Base-by-base conservation (phyloP, 2,888 invertebrate species). In the Branchipolynoe longqiensis region DNA sequence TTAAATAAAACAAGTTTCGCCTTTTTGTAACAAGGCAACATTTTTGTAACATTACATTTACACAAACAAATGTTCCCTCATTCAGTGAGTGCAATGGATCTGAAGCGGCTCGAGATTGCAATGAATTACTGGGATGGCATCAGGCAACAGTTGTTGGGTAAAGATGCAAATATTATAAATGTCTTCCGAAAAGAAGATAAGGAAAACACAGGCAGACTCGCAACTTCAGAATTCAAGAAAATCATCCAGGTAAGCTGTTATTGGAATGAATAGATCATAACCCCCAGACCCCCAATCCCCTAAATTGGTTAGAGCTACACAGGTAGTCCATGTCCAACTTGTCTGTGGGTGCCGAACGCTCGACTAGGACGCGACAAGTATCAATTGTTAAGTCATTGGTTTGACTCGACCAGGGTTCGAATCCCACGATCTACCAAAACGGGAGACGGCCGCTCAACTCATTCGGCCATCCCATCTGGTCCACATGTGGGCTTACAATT, bases 211-310 rank as follows among this genome's bases (percentile, higher is more conserved):
- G 69, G 69, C 33, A 33, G 69, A 22, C 33, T 69, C 69, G 3
- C 69, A 18, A n/a, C n/a, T 38, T 12, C 69, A 33, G 14, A 69
- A 33, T 69, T 69, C 22, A 69, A 69, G n/a, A 38, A 69, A 6
- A 38, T 38, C 38, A 69, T 69, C 22, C 69, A 69, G 69, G 69
- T 69, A 69, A 36, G 69, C n/a, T n/a, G n/a, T n/a, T n/a, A n/a
- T n/a, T n/a, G n/a, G n/a, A n/a, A n/a, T n/a, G n/a, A n/a, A n/a
- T n/a, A n/a, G n/a, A n/a, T n/a, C n/a, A n/a, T n/a, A n/a, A n/a
- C n/a, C n/a, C n/a, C n/a, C n/a, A n/a, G n/a, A n/a, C n/a, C n/a
- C n/a, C n/a, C n/a, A n/a, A n/a, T n/a, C n/a, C n/a, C n/a, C n/a
- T n/a, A n/a, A n/a, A n/a, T n/a, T n/a, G n/a, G n/a, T n/a, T n/a